phyloP scores from a whole-genome alignment of 2,888 invertebrate genomes.

The Asteroscopus sphinx region DNA sequence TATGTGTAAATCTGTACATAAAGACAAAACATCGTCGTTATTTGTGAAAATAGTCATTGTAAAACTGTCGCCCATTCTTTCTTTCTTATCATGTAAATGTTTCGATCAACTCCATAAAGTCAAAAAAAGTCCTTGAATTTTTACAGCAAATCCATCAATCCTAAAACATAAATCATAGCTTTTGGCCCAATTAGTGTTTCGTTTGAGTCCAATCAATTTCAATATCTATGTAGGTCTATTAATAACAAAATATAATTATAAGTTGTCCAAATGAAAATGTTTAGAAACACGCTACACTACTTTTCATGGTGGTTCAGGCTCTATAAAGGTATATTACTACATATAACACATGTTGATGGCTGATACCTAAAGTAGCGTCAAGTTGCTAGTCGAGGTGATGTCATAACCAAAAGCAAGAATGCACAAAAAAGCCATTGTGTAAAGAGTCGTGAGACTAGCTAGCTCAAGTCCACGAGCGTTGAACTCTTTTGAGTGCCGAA shows the following conservation, averaged over 20 bases:
- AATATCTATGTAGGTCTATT: no score
- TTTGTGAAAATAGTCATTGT: no score
- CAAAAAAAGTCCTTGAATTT: no score
- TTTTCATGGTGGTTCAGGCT: constrained; percentile 44
- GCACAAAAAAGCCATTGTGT: constrained; percentile 88
- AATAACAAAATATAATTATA: background rate
- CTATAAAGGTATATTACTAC: constrained; percentile 28
- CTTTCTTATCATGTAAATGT: no score
- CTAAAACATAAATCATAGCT: no score
- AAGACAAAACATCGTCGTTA: no score
- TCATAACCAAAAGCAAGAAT: constrained; percentile 85
- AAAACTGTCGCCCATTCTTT: no score
- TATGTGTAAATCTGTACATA: no score
- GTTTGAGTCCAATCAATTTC: no score
- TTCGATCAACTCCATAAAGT: no score
- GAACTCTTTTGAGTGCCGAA: constrained; percentile 84
- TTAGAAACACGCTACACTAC: constrained; percentile 10
- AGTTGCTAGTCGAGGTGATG: constrained; percentile 76
- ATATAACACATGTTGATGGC: constrained; percentile 41
- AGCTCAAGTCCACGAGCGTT: constrained; percentile 82
- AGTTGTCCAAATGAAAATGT: background rate
- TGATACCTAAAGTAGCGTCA: constrained; percentile 58
- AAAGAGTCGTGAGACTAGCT: constrained; percentile 85
- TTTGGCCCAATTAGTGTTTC: no score
- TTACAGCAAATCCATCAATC: no score